Evolutionary conservation across 2,888 invertebrate genomes (phyloP), one percentile per base, ranked within the genome.

Genomic region (Drosophila atroscutellata): DNA sequence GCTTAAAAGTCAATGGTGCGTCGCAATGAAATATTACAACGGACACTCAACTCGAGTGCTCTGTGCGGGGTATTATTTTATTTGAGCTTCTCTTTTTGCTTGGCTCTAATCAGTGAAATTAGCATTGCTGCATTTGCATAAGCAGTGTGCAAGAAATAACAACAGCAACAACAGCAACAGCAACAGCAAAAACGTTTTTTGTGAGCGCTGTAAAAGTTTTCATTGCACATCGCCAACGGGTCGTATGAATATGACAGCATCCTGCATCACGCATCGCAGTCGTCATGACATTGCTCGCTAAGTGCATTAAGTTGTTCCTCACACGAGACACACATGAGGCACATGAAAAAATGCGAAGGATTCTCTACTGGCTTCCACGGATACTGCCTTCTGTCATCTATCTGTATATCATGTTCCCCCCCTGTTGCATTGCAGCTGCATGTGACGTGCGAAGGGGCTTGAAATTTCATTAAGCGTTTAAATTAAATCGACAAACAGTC

Each of bases 261-360:
- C 13, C 24, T 24, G 79, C 80, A 62, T 59, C 63, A 62, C 62
- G 15, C 72, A 52, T 58, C 50, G 24, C n/a, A 52, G 36, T 36
- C 55, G 51, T 55, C 42, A 30, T 69, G 83, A 89, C 86, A 89
- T 55, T 60, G 69, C 63, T 68, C 86, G 75, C 90, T 92, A 92
- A 92, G 92, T 92, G 92, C 92, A 92, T 92, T 92, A 92, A 92
- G 91, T 91, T 92, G 92, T 92, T 91, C 81, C 81, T 77, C 87
- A 69, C 80, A 80, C 81, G 64, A 75, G 64, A 77, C 71, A 83
- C 54, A 54, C 26, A 54, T 6, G 20, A 20, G 45, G 15, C 73
- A 70, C 78, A 74, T 67, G 72, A 72, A 78, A 80, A 64, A 79
- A 77, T 77, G 45, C 61, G 49, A 79, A 59, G 64, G 64, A 65